phyloP scores from a whole-genome alignment of 2,113 vertebrate genomes.

The Bubalus kerabau region DNA sequence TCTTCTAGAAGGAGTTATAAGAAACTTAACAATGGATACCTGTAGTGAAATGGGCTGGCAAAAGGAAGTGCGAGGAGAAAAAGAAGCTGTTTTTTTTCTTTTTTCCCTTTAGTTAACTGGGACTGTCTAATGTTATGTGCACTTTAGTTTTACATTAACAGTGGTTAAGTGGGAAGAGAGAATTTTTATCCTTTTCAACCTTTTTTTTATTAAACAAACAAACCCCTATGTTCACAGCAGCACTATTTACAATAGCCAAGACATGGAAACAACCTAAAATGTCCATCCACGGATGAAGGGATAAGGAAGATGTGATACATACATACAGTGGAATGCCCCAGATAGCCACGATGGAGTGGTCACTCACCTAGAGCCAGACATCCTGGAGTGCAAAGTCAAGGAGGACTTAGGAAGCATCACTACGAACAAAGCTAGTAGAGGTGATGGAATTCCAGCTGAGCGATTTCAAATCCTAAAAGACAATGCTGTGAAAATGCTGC shows the following conservation, averaged over 20 bases:
- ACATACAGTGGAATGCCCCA: neutral
- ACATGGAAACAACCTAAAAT: neutral
- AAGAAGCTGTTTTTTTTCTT: neutral
- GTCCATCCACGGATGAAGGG: neutral
- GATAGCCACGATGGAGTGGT: accelerated
- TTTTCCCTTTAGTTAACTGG: neutral
- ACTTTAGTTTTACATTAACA: neutral
- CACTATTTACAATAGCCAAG: neutral
- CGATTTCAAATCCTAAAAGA: neutral
- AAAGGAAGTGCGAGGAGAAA: neutral
- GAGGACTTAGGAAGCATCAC: neutral
- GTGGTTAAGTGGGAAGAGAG: neutral
- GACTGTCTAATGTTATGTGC: neutral
- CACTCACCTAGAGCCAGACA: neutral
- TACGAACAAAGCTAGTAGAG: neutral
- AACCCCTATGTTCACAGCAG: neutral
- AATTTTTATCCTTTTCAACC: neutral
- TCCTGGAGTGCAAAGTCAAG: neutral
- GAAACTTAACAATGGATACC: neutral
- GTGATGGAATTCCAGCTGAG: neutral
- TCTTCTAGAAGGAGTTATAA: neutral
- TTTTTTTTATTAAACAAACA: neutral
- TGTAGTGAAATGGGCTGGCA: neutral
- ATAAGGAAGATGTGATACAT: neutral
- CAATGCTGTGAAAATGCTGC: neutral